These are phyloP conservation scores for Siphamia tubifer DNA, from an alignment of 2,113 vertebrate genomes.

Conservation along the genomic window DNA sequence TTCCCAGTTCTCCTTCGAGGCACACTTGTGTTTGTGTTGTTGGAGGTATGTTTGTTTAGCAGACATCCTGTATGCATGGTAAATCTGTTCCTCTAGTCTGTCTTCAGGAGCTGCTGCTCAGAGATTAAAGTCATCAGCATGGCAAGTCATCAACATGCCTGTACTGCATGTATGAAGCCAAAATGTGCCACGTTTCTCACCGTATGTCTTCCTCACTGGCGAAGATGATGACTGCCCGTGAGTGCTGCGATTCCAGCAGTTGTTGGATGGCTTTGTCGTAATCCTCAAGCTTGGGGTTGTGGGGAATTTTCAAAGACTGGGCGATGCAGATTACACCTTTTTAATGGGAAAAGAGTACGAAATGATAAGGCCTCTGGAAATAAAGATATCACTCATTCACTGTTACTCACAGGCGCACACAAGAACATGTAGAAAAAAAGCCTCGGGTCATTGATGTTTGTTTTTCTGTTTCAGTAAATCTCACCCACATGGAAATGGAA, in stretches of 20 bases:
- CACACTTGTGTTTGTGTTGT: conserved; percentile 56
- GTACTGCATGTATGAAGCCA: conserved; percentile 25
- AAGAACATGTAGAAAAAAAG: conserved; percentile 17
- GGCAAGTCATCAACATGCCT: conserved; percentile 22
- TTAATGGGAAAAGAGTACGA: conserved; percentile 39
- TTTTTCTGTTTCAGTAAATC: conserved; percentile 11
- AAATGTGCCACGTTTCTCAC: conserved; percentile 65
- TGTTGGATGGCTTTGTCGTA: conserved; percentile 91
- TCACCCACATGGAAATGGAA: conserved; percentile 16
- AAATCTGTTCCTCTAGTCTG: conserved; percentile 54
- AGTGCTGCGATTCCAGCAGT: conserved; percentile 88
- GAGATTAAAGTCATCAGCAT: conserved; percentile 59
- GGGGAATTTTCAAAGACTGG: conserved; percentile 94
- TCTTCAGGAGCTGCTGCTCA: conserved; percentile 50
- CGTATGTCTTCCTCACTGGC: conserved; percentile 93
- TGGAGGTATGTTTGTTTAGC: conserved; percentile 60
- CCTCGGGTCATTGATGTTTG: conserved; percentile 16
- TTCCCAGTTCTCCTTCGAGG: conserved; percentile 46
- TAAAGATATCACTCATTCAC: conserved; percentile 32
- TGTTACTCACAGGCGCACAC: background rate
- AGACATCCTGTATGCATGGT: conserved; percentile 16
- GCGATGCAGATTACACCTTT: conserved; percentile 94
- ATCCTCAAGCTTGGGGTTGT: conserved; percentile 87
- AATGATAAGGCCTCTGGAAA: conserved; percentile 47
- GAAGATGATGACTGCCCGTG: conserved; percentile 90